phyloP scores from a whole-genome alignment of 2,797 vertebrate species.

The Gouania willdenowi region DNA sequence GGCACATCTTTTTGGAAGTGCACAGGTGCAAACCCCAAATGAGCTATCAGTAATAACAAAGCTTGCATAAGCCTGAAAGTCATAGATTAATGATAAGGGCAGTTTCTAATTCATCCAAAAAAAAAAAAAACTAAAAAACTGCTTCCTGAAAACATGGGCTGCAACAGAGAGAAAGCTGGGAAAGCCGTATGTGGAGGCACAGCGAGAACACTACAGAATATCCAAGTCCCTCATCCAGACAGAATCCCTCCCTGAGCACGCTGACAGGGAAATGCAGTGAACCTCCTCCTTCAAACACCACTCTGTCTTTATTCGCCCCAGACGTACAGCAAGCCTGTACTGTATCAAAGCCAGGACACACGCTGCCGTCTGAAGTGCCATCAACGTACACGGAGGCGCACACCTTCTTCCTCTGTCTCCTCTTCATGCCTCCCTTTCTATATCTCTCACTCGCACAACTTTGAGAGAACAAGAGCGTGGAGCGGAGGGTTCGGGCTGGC shows the following conservation, averaged over 20 bases:
- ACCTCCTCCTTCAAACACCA: constrained; percentile 52
- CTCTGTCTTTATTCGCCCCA: constrained; percentile 35
- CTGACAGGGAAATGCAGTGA: constrained; percentile 45
- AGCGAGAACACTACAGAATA: constrained; percentile 43
- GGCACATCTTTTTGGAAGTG: neutral
- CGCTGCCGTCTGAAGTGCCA: constrained; percentile 59
- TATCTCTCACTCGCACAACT: constrained; percentile 32
- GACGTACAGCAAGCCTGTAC: constrained; percentile 34
- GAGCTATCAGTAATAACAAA: constrained; percentile 48
- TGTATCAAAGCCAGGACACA: constrained; percentile 61
- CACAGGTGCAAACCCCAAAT: constrained; percentile 4
- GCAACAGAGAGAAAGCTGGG: constrained; percentile 10
- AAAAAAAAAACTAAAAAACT: constrained; percentile 32
- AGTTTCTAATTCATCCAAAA: constrained; percentile 63
- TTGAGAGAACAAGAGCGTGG: constrained; percentile 44
- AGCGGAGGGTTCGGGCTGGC: constrained; percentile 30
- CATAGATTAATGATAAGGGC: constrained; percentile 62
- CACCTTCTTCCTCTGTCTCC: constrained; percentile 33
- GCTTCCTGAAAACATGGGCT: constrained; percentile 11
- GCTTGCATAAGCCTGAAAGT: constrained; percentile 60
- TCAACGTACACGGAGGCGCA: constrained; percentile 41
- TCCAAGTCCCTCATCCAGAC: constrained; percentile 50
- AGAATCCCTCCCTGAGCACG: constrained; percentile 53
- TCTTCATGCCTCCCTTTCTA: constrained; percentile 16
- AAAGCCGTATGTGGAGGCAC: constrained; percentile 43